These are phyloP conservation scores for Girardinichthys multiradiatus DNA, from an alignment of 2,113 vertebrate genomes.

Conservation along the genomic window DNA sequence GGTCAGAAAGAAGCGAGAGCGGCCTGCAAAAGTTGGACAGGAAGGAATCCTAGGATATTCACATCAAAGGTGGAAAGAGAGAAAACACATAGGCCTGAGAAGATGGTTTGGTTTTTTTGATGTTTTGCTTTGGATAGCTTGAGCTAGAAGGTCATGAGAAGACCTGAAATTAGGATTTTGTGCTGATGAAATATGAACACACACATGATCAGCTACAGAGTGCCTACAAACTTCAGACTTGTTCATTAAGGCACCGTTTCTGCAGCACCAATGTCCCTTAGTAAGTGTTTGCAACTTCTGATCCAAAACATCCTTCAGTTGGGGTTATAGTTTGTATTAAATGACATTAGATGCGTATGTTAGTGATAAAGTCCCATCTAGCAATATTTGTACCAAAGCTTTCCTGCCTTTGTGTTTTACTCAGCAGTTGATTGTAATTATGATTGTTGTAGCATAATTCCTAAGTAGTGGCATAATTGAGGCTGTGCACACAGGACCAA, in stretches of 20 bases:
- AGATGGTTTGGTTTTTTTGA: constrained; percentile 21
- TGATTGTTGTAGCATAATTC: constrained; percentile 42
- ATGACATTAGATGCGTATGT: constrained; percentile 35
- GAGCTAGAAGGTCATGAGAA: constrained; percentile 13
- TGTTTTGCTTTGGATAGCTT: constrained; percentile 6
- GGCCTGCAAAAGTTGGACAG: not conserved
- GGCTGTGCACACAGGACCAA: constrained; percentile 74
- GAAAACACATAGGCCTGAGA: not conserved
- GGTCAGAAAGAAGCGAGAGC: constrained; percentile 8
- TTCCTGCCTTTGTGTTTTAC: constrained; percentile 51
- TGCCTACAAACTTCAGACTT: constrained; percentile 33
- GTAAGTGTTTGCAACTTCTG: constrained; percentile 9
- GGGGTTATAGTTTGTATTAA: constrained; percentile 33
- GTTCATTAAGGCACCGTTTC: constrained; percentile 10
- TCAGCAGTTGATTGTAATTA: constrained; percentile 55
- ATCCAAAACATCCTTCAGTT: constrained; percentile 8
- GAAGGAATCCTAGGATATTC: constrained; percentile 19
- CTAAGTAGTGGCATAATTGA: constrained; percentile 40
- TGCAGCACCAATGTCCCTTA: not conserved
- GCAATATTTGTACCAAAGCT: constrained; percentile 48
- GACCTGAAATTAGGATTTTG: constrained; percentile 28
- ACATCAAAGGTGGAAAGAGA: constrained; percentile 10
- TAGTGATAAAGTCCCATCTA: constrained; percentile 17
- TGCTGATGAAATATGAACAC: constrained; percentile 1
- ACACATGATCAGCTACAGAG: not conserved